Conservation (phyloP, 1,140 invertebrate genomes). For the Drosophila quadrilineata region DNA sequence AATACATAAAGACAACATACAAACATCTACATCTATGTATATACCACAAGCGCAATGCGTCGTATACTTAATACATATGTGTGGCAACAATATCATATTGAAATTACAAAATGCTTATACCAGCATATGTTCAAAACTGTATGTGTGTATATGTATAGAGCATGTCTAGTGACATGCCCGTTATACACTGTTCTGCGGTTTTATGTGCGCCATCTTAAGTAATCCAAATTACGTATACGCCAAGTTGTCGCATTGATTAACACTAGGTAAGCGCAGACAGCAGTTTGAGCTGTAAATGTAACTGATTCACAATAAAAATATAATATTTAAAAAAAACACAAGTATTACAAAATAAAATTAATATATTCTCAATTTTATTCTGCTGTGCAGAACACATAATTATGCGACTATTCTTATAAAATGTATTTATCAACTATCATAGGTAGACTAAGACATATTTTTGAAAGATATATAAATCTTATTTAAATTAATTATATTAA, state of each 20-base stretch:
- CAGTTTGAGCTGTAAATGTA: not conserved
- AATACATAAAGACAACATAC: conserved; percentile 25
- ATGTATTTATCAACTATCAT: too few relatives aligned
- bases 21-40: conserved; percentile 11
- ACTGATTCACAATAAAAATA: too few relatives aligned
- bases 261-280: not conserved
- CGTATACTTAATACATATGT: conserved; percentile 54
- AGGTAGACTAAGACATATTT: too few relatives aligned
- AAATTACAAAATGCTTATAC: conserved; percentile 60
- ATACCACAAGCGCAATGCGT: conserved; percentile 63
- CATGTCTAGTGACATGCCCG: conserved; percentile 42
- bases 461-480: too few relatives aligned
- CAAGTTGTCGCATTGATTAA: not conserved
- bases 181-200: conserved; percentile 10
- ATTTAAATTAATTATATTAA: too few relatives aligned
- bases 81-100: conserved; percentile 64
- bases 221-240: conserved; percentile 13
- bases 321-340: too few relatives aligned
- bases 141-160: conserved; percentile 7
- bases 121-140: not conserved
- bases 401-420: too few relatives aligned
- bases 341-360: too few relatives aligned
- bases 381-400: too few relatives aligned
- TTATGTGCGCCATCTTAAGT: not conserved
- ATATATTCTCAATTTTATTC: too few relatives aligned